These are phyloP conservation scores for Helostoma temminkii DNA, from an alignment of 2,797 vertebrate genomes.

Conservation along the genomic window DNA sequence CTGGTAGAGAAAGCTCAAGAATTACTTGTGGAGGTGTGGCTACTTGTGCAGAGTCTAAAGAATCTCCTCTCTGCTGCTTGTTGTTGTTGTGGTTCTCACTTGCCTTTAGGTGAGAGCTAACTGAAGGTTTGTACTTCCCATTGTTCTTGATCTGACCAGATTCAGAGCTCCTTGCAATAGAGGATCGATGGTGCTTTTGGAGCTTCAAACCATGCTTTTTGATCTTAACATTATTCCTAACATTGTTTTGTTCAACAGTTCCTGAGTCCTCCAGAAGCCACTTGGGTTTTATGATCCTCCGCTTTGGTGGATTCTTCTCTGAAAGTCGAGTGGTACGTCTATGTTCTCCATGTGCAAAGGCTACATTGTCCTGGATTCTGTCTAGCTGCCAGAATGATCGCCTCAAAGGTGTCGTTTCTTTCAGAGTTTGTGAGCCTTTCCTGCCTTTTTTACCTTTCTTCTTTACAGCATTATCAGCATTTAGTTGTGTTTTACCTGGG, in stretches of 20 bases:
- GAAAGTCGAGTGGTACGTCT: slow-evolving; percentile 78
- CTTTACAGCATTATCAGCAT: slow-evolving; percentile 63
- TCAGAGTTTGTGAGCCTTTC: slow-evolving; percentile 52
- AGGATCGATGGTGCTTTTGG: slow-evolving; percentile 45
- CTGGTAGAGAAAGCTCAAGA: slow-evolving; percentile 83
- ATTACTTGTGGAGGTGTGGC: slow-evolving; percentile 68
- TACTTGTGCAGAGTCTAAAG: slow-evolving; percentile 23
- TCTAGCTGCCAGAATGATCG: slow-evolving; percentile 86
- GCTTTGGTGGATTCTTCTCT: slow-evolving; percentile 81
- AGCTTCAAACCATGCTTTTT: slow-evolving; percentile 73
- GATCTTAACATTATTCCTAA: slow-evolving; percentile 64
- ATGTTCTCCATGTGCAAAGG: slow-evolving; percentile 62
- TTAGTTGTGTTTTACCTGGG: slow-evolving; percentile 40
- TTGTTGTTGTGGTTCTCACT: slow-evolving; percentile 45
- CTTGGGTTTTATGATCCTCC: slow-evolving; percentile 81
- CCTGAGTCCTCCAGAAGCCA: slow-evolving; percentile 86
- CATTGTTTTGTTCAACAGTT: slow-evolving; percentile 67
- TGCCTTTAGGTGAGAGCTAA: slow-evolving; percentile 34
- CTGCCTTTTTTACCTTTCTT: slow-evolving; percentile 70
- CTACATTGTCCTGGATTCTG: slow-evolving; percentile 69
- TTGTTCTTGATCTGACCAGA: slow-evolving; percentile 49
- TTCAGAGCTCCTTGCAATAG: slow-evolving; percentile 45
- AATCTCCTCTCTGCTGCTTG: slow-evolving; percentile 51
- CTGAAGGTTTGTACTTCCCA: slow-evolving; percentile 58
- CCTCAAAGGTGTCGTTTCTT: slow-evolving; percentile 71